A percentile compares a stretch with the other conserved stretches of the same genome.
These are phyloP conservation scores for Drosophila sp. DNA, from an alignment of 1,140 invertebrate species.

Conservation along the genomic window DNA sequence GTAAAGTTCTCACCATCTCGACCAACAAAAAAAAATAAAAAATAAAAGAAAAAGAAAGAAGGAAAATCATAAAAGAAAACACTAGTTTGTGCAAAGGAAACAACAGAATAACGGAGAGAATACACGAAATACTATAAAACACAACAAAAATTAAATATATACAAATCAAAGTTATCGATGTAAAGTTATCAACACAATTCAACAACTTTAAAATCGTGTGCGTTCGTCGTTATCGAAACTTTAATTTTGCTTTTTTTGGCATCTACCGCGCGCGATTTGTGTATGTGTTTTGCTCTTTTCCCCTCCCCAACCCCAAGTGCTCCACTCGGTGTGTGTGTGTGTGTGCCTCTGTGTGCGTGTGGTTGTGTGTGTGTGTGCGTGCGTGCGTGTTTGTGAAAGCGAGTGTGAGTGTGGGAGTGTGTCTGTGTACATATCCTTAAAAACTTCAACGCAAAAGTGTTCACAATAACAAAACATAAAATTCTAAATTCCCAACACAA, in stretches of 20 bases:
- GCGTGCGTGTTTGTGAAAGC: conserved; percentile 24
- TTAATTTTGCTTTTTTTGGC: conserved; percentile 11
- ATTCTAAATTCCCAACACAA: conserved; percentile 22
- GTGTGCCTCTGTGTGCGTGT: conserved; percentile 33
- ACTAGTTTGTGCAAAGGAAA: conserved; percentile 2
- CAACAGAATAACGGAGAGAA: background rate
- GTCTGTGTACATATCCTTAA: conserved; percentile 35
- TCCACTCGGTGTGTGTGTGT: conserved; percentile 29
- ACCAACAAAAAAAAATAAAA: conserved; percentile 43
- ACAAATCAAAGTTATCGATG: conserved; percentile 5
- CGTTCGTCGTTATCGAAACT: conserved; percentile 15
- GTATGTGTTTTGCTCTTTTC: conserved; percentile 19
- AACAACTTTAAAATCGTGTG: conserved; percentile 12
- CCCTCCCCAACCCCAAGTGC: conserved; percentile 44
- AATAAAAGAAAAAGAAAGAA: conserved; percentile 15
- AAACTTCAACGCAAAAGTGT: conserved; percentile 61
- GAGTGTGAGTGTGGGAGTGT: conserved; percentile 34
- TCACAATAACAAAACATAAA: conserved; percentile 53
- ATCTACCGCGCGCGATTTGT: conserved; percentile 19
- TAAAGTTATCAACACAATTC: conserved; percentile 1
- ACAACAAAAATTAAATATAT: conserved; percentile 4
- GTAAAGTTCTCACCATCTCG: conserved; percentile 67
- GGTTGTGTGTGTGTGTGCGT: conserved; percentile 26
- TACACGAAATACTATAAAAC: conserved; percentile 2
- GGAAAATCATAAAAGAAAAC: too few relatives aligned